phyloP scores from a whole-genome alignment of 2,888 invertebrate species.

The Lasius fuliginosus region DNA sequence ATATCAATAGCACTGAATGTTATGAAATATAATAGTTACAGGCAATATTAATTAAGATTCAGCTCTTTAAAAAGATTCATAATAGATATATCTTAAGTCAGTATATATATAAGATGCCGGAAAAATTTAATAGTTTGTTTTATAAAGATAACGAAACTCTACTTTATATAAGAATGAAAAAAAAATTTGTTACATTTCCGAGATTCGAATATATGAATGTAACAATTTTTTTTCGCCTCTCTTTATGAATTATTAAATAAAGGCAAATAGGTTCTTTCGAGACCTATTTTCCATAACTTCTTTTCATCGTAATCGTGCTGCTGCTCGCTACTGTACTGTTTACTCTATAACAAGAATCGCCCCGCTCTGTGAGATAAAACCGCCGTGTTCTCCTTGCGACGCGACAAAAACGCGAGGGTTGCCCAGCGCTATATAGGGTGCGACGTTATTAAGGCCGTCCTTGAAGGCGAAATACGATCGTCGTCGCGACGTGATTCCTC shows the following conservation, averaged over 20 bases:
- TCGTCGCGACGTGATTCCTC: slow-evolving; percentile 44
- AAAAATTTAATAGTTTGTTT: background rate
- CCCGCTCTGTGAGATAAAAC: slow-evolving; percentile 33
- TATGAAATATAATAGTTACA: slow-evolving; percentile 1
- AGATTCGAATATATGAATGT: background rate
- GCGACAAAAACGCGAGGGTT: slow-evolving; percentile 39
- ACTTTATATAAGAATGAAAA: background rate
- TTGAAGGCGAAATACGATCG: slow-evolving; percentile 42
- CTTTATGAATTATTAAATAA: slow-evolving; percentile 26
- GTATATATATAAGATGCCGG: background rate
- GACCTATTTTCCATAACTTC: background rate
- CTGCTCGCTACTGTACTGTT: slow-evolving; percentile 22
- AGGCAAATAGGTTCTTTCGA: background rate
- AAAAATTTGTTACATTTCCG: background rate
- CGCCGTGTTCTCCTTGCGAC: slow-evolving; percentile 7
- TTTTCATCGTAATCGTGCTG: slow-evolving; percentile 19
- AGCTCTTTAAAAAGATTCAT: background rate
- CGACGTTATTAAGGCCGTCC: slow-evolving; percentile 38
- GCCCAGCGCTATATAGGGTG: slow-evolving; percentile 24
- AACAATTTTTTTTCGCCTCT: background rate
- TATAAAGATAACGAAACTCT: background rate
- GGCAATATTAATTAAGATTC: background rate
- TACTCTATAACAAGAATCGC: slow-evolving; percentile 21
- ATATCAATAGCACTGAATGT: background rate
- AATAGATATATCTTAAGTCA: background rate